Evolutionary conservation across 2,888 invertebrate genomes (phyloP).

Genomic region (Drosophila cognata): DNA sequence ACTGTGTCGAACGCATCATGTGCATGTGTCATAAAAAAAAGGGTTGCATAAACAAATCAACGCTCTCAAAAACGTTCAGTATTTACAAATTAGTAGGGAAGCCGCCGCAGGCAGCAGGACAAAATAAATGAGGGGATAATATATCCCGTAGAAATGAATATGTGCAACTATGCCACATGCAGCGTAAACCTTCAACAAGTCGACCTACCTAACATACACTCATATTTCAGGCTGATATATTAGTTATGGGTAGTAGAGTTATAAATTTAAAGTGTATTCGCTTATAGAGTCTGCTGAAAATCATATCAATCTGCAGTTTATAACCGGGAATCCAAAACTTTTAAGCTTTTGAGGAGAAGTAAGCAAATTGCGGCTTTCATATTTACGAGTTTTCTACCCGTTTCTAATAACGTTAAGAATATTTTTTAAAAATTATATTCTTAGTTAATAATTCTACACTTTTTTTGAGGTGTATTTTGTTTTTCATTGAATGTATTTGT

Average conservation of each 20-base stretch:
- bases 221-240: not conserved
- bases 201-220: not conserved
- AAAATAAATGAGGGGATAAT: not conserved
- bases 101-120: conserved; percentile 40
- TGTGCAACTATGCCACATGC: conserved; percentile 60
- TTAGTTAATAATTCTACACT: not conserved
- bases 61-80: conserved; percentile 30
- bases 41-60: conserved; percentile 66
- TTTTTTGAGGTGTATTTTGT: not conserved
- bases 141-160: not conserved
- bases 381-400: not conserved
- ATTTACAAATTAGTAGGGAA: conserved; percentile 63
- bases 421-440: rapidly evolving
- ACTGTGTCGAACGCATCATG: conserved; percentile 22
- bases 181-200: conserved; percentile 35
- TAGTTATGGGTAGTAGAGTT: not conserved
- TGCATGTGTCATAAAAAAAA: conserved; percentile 60
- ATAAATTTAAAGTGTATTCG: not conserved
- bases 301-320: not conserved
- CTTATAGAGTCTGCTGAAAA: not conserved
- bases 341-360: rapidly evolving
- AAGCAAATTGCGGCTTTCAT: not conserved
- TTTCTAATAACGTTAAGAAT: not conserved
- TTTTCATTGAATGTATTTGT: not conserved
- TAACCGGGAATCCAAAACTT: not conserved